Evolutionary conservation across 2,888 invertebrate genomes (phyloP), one percentile per base, ranked within the genome.

Genomic region (Pseudococcus longispinus): DNA sequence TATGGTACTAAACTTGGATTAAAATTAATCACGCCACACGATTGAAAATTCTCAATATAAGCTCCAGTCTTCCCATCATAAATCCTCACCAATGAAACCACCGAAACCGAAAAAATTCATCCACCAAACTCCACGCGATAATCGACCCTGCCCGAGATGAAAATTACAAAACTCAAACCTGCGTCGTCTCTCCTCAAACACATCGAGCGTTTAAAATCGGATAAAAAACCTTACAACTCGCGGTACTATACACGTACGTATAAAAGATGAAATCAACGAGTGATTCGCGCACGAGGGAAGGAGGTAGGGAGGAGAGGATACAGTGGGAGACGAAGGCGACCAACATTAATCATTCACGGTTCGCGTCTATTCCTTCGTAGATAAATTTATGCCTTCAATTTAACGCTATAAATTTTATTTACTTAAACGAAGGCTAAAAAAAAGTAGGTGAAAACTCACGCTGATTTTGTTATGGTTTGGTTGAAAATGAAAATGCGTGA

Each of bases 361-460:
- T 80, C 18, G 29, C 77, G 42, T 42, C 23, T 80, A 80, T 80
- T 80, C 42, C 77, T 42, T 42, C 42, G 42, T 20, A 37, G 42
- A 42, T 80, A 80, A 80, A 80, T 80, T 80, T 80, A 37, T 42
- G 42, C 77, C 77, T 42, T 80, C 42, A 80, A 80, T 80, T 80
- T 37, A 80, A 80, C 77, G 77, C 77, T 42, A 80, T 80, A 80
- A 80, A 80, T 80, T 80, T 80, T 80, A 80, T 80, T 80, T 42
- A 80, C 42, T 80, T 70, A 70, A 70, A 70, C 70, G 20, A 23
- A 80, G 42, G 42, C 77, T 42, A n/a, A 55, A 60, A 70, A 70
- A 70, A 80, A 80, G 20, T 80, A 80, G 77, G 77, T 80, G 42
- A 80, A 80, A 80, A 42, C 77, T 80, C 77, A 80, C 77, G 42